These are phyloP conservation scores for Hydropsyche betteni DNA, from an alignment of 2,888 invertebrate genomes.

Conservation along the genomic window DNA sequence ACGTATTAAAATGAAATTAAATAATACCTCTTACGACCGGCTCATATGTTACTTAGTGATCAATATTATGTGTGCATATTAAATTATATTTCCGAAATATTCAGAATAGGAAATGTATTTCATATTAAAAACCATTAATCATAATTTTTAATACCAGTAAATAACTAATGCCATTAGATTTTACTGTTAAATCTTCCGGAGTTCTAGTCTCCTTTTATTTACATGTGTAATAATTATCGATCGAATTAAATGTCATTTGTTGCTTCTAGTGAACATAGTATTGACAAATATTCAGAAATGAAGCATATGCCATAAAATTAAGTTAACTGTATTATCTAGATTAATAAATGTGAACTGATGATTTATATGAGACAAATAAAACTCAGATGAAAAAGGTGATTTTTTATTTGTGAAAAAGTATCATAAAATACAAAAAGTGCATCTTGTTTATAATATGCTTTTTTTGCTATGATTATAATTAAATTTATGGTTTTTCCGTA, in stretches of 20 bases:
- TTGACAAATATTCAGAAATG: too few relatives aligned
- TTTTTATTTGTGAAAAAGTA: conserved; percentile 9
- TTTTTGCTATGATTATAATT: neutral
- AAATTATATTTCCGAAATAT: too few relatives aligned
- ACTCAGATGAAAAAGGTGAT: neutral
- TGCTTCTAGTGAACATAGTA: too few relatives aligned
- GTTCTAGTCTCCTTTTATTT: conserved; percentile 45
- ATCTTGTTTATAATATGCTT: too few relatives aligned
- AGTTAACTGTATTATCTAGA: conserved; percentile 46
- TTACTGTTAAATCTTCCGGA: conserved; percentile 35
- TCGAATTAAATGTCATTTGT: conserved; percentile 3
- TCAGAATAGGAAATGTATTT: too few relatives aligned
- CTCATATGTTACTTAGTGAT: too few relatives aligned
- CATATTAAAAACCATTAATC: too few relatives aligned
- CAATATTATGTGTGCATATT: too few relatives aligned
- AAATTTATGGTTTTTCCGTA: conserved; percentile 42
- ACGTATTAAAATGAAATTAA: too few relatives aligned
- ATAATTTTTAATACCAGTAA: conserved; percentile 8
- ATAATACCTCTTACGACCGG: too few relatives aligned
- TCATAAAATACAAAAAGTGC: neutral
- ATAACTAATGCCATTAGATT: conserved; percentile 27
- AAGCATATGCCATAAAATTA: conserved; percentile 46
- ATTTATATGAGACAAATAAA: conserved; percentile 33
- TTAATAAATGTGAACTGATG: conserved; percentile 47
- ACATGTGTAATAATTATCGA: neutral